Percentiles rank a stretch among this genome's conserved stretches.
Evolutionary conservation across 2,888 invertebrate species (phyloP).

Genomic region (Agrotis exclamationis): DNA sequence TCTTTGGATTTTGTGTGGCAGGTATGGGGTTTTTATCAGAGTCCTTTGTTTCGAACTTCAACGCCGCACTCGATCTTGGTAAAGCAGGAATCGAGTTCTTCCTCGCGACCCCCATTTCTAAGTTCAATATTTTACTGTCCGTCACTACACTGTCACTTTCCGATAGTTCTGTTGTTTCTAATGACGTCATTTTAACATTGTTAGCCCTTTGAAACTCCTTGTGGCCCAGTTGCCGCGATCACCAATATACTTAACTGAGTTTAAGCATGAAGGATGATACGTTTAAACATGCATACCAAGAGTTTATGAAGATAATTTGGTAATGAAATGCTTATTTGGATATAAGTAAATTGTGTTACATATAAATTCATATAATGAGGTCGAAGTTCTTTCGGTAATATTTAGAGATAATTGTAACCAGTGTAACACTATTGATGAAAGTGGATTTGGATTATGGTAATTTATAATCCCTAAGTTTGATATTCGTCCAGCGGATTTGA

Average conservation of each 20-base stretch:
- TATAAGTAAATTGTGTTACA: slow-evolving; percentile 71
- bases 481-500: slow-evolving; percentile 5
- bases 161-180: slow-evolving; percentile 61
- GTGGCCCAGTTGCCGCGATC: slow-evolving; percentile 33
- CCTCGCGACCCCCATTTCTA: slow-evolving; percentile 44
- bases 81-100: slow-evolving; percentile 12
- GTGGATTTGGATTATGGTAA: slow-evolving; percentile 13
- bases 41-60: slow-evolving; percentile 5
- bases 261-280: slow-evolving; percentile 28
- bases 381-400: slow-evolving; percentile 79
- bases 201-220: slow-evolving; percentile 44
- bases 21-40: slow-evolving; percentile 17
- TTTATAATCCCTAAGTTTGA: slow-evolving; percentile 21
- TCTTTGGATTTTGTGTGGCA: slow-evolving; percentile 14
- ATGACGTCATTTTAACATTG: slow-evolving; percentile 71
- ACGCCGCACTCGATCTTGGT: neutral
- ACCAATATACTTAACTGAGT: slow-evolving; percentile 42
- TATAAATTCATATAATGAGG: slow-evolving; percentile 76
- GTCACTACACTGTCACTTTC: slow-evolving; percentile 71
- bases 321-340: slow-evolving; percentile 69
- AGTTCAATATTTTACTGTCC: slow-evolving; percentile 34
- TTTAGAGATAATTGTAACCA: slow-evolving; percentile 51
- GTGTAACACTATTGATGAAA: slow-evolving; percentile 12
- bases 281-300: slow-evolving; percentile 53
- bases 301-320: slow-evolving; percentile 60